A percentile compares a stretch with the other conserved stretches of the same genome.
Evolutionary conservation across 2,113 vertebrate genomes (phyloP).

Genomic region (Perca flavescens): DNA sequence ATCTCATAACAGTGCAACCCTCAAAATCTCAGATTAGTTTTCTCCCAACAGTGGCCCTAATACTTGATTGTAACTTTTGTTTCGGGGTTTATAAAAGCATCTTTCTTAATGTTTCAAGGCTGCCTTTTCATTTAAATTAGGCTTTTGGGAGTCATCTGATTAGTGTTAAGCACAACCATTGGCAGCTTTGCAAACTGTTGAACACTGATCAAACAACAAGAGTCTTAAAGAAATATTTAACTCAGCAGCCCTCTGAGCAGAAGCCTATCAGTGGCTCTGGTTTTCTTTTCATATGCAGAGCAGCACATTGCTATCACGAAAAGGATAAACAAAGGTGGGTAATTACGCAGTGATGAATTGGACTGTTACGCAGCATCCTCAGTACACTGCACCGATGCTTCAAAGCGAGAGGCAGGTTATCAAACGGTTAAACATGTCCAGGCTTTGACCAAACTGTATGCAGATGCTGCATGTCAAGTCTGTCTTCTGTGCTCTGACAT

Average conservation of each 20-base stretch:
- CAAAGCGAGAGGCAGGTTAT: conserved; percentile 30
- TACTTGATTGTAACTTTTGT: neutral
- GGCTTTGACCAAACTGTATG: conserved; percentile 30
- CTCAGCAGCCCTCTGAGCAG: conserved; percentile 24
- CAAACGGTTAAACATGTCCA: conserved; percentile 56
- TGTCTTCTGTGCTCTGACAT: neutral
- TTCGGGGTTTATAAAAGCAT: neutral
- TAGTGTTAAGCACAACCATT: conserved; percentile 15
- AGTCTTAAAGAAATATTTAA: conserved; percentile 64
- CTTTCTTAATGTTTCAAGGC: neutral
- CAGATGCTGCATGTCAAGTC: conserved; percentile 1
- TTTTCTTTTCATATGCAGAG: conserved; percentile 70
- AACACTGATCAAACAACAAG: conserved; percentile 68
- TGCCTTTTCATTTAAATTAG: conserved; percentile 10
- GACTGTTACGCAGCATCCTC: conserved; percentile 29
- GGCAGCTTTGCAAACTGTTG: conserved; percentile 30
- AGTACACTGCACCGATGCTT: conserved; percentile 13
- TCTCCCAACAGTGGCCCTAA: neutral
- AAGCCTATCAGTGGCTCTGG: conserved; percentile 54
- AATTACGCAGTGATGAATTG: conserved; percentile 73
- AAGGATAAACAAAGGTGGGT: conserved; percentile 42
- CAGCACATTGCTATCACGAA: conserved; percentile 34
- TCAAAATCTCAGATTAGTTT: neutral
- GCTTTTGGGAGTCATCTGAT: conserved; percentile 11
- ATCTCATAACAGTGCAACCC: neutral